phyloP scores from a whole-genome alignment of 2,113 vertebrate genomes.

The Apeltes quadracus region DNA sequence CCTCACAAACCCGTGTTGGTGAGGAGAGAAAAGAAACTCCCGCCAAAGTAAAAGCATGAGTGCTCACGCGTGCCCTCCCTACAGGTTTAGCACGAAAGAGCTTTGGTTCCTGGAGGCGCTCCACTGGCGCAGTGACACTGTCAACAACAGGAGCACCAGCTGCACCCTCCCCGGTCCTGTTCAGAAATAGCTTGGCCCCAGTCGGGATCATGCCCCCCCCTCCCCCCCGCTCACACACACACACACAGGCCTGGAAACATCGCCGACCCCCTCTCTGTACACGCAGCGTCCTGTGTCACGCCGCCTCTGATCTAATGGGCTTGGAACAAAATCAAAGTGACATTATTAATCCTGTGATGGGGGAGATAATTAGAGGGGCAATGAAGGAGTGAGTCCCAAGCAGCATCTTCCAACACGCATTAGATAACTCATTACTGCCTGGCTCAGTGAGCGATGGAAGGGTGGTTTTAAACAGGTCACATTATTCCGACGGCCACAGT shows the following conservation, averaged over 20 bases:
- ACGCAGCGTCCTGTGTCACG: constrained; percentile 40
- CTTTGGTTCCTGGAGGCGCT: constrained; percentile 53
- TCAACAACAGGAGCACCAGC: constrained; percentile 68
- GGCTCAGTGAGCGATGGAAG: constrained; percentile 41
- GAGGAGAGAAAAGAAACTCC: background rate
- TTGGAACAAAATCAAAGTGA: constrained; percentile 69
- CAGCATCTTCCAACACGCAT: constrained; percentile 27
- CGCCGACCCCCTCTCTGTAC: constrained; percentile 39
- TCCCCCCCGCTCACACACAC: too few species aligned
- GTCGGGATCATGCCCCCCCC: constrained; percentile 26
- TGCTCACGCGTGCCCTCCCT: constrained; percentile 5
- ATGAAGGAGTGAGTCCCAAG: constrained; percentile 45
- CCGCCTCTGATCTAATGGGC: constrained; percentile 33
- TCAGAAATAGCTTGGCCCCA: constrained; percentile 67
- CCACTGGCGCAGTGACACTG: constrained; percentile 51
- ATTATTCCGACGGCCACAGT: background rate
- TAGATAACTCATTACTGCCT: constrained; percentile 22
- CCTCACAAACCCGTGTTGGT: too few species aligned
- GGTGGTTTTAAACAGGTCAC: constrained; percentile 20
- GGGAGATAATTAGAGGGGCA: constrained; percentile 64
- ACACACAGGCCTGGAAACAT: constrained; percentile 18
- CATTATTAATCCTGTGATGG: constrained; percentile 69
- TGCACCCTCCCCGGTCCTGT: constrained; percentile 68
- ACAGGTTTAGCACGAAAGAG: constrained; percentile 46
- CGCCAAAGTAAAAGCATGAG: background rate